Conservation (phyloP, 2,888 invertebrate genomes). For the Nemapogon koenigi region DNA sequence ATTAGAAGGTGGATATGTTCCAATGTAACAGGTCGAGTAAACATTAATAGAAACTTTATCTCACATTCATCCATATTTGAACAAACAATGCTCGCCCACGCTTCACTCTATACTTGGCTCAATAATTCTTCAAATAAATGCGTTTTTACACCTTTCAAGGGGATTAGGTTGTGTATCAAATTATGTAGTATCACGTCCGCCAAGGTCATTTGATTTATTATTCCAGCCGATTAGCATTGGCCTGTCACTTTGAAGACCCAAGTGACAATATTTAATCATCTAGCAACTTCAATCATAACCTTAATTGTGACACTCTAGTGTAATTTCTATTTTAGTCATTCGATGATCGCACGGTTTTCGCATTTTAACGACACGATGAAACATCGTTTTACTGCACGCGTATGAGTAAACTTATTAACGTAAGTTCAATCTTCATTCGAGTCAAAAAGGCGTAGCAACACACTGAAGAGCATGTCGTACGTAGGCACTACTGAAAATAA, state of each 20-base stretch:
- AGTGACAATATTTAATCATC: slow-evolving; percentile 10
- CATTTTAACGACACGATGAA: neutral
- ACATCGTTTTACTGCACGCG: no score
- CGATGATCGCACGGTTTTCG: slow-evolving; percentile 1
- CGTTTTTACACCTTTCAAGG: slow-evolving; percentile 37
- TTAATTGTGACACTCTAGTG: slow-evolving; percentile 8
- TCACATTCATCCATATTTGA: no score
- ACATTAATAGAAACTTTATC: no score
- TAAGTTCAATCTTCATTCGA: no score
- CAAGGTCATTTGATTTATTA: slow-evolving; percentile 3
- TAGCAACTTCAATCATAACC: slow-evolving; percentile 13
- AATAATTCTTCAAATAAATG: slow-evolving; percentile 21
- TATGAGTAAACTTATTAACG: no score
- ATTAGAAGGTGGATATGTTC: no score
- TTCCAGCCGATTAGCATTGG: slow-evolving; percentile 15
- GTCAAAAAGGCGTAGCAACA: no score
- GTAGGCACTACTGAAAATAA: no score
- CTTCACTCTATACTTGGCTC: no score
- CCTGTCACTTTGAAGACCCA: slow-evolving; percentile 15
- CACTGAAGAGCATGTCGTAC: no score
- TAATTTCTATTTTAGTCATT: slow-evolving; percentile 8
- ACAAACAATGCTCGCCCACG: no score
- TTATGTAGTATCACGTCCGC: neutral
- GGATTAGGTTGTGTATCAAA: slow-evolving; percentile 13
- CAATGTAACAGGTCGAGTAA: no score